Conservation (phyloP, 1,140 invertebrate genomes). For the Oscheius sp. region DNA sequence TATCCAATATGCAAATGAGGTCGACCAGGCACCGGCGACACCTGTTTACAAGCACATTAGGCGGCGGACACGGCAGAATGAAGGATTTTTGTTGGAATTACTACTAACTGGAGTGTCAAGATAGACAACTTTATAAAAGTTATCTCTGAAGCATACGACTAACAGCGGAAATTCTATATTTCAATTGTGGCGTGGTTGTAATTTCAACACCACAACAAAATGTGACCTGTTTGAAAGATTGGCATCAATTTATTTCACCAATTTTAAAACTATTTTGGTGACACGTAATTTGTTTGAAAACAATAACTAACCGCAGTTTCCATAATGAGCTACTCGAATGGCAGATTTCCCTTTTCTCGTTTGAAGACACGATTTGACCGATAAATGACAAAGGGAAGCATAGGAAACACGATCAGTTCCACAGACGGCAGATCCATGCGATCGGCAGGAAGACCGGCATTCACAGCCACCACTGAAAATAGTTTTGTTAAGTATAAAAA, state of each 20-base stretch:
- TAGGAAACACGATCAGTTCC: conserved; percentile 77
- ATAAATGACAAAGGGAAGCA: conserved; percentile 72
- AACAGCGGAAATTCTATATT: too few species aligned
- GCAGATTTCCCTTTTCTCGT: conserved; percentile 5
- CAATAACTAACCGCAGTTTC: conserved; percentile 28
- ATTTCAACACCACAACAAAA: too few species aligned
- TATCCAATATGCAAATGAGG: conserved; percentile 12
- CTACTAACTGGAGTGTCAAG: too few species aligned
- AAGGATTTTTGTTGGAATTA: background rate
- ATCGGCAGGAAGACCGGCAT: conserved; percentile 33
- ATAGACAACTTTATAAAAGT: too few species aligned
- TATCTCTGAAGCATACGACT: too few species aligned
- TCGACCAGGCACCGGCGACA: conserved; percentile 7
- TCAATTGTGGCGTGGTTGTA: too few species aligned
- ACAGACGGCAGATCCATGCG: conserved; percentile 68
- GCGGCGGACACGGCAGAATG: background rate
- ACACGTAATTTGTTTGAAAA: too few species aligned
- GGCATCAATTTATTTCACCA: too few species aligned
- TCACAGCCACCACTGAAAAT: conserved; percentile 20
- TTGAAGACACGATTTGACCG: conserved; percentile 18
- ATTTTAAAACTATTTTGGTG: too few species aligned
- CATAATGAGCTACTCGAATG: conserved; percentile 8
- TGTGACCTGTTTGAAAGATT: too few species aligned
- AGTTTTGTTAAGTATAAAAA: background rate
- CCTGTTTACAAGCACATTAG: conserved; percentile 9